Conservation (phyloP, 1,140 invertebrate species). For the Drosophila nigromelanica region DNA sequence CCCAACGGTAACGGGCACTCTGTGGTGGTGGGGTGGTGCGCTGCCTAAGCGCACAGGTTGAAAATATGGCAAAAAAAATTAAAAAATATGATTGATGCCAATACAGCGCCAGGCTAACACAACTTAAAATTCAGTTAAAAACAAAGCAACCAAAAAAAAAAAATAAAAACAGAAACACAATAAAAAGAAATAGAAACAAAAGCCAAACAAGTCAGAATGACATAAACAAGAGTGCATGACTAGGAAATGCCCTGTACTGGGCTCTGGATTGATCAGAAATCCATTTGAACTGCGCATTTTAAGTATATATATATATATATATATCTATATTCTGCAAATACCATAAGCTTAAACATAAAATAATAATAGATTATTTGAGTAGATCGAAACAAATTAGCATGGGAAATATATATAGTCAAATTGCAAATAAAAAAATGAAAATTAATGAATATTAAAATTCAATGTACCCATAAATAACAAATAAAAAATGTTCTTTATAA, state of each 20-base stretch:
- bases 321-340: not conserved
- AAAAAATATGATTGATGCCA: slow-evolving; percentile 76
- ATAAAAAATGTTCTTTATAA: too few species aligned
- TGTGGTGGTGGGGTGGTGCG: slow-evolving; percentile 12
- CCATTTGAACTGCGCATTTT: too few species aligned
- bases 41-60: slow-evolving; percentile 69
- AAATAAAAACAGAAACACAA: slow-evolving; percentile 28
- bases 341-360: too few species aligned
- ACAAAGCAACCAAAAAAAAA: slow-evolving; percentile 61
- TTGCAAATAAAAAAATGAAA: too few species aligned
- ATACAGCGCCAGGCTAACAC: slow-evolving; percentile 67
- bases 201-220: slow-evolving; percentile 2
- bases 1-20: slow-evolving; percentile 37
- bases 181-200: slow-evolving; percentile 26
- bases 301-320: not conserved
- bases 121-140: slow-evolving; percentile 78
- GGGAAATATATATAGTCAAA: too few species aligned
- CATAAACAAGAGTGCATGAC: not conserved
- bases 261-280: too few species aligned
- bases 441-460: too few species aligned
- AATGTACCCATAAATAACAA: too few species aligned
- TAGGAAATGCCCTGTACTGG: not conserved
- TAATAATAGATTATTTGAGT: too few species aligned
- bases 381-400: too few species aligned
- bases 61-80: slow-evolving; percentile 29